Conservation (phyloP, 2,888 invertebrate species). For the Drosophila macrospina region DNA sequence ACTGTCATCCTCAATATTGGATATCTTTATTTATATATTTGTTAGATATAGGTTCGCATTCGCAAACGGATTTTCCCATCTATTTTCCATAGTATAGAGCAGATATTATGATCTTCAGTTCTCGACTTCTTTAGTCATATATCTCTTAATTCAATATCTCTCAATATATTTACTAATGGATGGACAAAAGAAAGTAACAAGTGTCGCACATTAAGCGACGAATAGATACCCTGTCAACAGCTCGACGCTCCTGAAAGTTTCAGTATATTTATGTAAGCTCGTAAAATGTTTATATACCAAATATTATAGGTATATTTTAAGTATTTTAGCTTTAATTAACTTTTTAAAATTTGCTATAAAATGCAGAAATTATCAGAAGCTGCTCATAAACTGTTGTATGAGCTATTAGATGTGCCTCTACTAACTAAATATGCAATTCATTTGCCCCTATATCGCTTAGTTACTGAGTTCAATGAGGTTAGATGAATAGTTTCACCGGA, state of each 20-base stretch:
- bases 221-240: constrained; percentile 21
- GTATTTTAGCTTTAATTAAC: not conserved
- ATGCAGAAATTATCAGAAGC: not conserved
- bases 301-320: not conserved
- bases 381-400: not conserved
- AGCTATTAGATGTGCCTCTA: not conserved
- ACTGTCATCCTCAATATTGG: too few species aligned
- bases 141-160: too few species aligned
- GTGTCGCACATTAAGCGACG: not conserved
- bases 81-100: too few species aligned
- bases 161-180: too few species aligned
- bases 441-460: not conserved
- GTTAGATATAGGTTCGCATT: too few species aligned
- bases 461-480: constrained; percentile 1
- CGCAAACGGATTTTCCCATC: too few species aligned
- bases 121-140: too few species aligned
- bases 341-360: not conserved
- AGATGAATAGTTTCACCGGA: too few species aligned
- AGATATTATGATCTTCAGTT: too few species aligned
- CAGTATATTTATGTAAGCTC: not conserved
- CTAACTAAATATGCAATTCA: not conserved
- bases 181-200: constrained; percentile 9
- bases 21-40: too few species aligned
- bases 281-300: not conserved
- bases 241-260: not conserved